Conservation (phyloP, 2,113 vertebrate genomes). For the Cryptomyrus ogoouensis region DNA sequence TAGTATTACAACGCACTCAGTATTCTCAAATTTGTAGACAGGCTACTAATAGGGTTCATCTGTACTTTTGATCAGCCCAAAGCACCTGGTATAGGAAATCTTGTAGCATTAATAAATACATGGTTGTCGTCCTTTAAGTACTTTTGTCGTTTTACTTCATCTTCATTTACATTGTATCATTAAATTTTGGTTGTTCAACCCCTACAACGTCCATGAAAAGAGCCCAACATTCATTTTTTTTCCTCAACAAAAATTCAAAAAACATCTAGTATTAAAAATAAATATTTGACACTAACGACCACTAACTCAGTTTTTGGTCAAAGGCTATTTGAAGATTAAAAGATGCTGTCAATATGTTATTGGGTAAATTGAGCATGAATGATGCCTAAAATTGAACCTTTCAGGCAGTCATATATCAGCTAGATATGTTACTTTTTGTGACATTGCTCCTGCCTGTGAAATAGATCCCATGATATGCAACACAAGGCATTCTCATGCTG, state of each 20-base stretch:
- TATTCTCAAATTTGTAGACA: not conserved
- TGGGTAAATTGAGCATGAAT: constrained; percentile 14
- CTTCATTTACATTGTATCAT: not conserved
- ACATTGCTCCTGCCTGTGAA: not conserved
- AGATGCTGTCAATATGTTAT: constrained; percentile 10
- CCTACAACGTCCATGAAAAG: not conserved
- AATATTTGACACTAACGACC: constrained; percentile 37
- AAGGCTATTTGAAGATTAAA: constrained; percentile 50
- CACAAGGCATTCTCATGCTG: not conserved
- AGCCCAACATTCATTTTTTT: not conserved
- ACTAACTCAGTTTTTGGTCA: constrained; percentile 50
- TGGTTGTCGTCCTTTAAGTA: not conserved
- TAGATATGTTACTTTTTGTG: not conserved
- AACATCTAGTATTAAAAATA: constrained; percentile 16
- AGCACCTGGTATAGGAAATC: not conserved
- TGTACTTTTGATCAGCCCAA: not conserved
- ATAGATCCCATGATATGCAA: not conserved
- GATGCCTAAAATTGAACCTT: constrained; percentile 1
- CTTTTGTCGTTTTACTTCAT: not conserved
- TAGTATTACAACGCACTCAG: not conserved
- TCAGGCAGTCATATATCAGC: not conserved
- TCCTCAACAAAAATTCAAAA: constrained; percentile 23
- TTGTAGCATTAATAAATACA: not conserved
- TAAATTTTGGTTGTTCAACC: constrained; percentile 1
- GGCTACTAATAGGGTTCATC: not conserved